A percentile compares a stretch with the other conserved stretches of the same genome.
Evolutionary conservation across 2,797 vertebrate species (phyloP).

Genomic region (Hippoglossus hippoglossus): DNA sequence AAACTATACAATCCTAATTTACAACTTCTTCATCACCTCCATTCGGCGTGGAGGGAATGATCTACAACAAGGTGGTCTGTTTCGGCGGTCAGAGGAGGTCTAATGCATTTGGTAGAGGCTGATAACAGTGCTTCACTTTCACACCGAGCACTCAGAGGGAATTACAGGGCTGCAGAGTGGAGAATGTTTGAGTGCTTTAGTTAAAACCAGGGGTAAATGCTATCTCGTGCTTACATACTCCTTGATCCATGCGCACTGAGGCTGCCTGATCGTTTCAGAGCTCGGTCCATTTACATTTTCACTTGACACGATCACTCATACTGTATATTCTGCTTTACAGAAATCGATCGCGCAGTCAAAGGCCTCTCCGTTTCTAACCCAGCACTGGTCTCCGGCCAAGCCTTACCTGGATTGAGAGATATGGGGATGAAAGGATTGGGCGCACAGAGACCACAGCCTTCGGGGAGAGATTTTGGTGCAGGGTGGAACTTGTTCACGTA

Average conservation of each 20-base stretch:
- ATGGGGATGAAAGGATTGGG: slow-evolving; percentile 77
- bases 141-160: slow-evolving; percentile 78
- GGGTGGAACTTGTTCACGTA: slow-evolving; percentile 71
- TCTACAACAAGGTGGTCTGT: slow-evolving; percentile 75
- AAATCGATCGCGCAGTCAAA: slow-evolving; percentile 77
- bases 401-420: slow-evolving; percentile 80
- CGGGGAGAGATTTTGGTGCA: slow-evolving; percentile 70
- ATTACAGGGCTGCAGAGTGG: slow-evolving; percentile 79
- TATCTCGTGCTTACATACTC: slow-evolving; percentile 80
- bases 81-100: slow-evolving; percentile 78
- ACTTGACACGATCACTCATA: slow-evolving; percentile 71
- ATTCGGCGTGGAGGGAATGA: slow-evolving; percentile 69
- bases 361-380: slow-evolving; percentile 67
- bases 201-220: slow-evolving; percentile 82
- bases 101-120: slow-evolving; percentile 80
- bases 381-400: slow-evolving; percentile 73
- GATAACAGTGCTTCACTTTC: slow-evolving; percentile 82
- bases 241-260: slow-evolving; percentile 70
- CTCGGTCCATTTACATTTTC: slow-evolving; percentile 77
- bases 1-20: slow-evolving; percentile 79
- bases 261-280: slow-evolving; percentile 70
- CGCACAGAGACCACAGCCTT: slow-evolving; percentile 70
- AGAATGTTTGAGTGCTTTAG: slow-evolving; percentile 81
- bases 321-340: slow-evolving; percentile 74
- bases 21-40: slow-evolving; percentile 74